phyloP scores from a whole-genome alignment of 2,888 invertebrate genomes.

The Caenorhabditis zanzibari region DNA sequence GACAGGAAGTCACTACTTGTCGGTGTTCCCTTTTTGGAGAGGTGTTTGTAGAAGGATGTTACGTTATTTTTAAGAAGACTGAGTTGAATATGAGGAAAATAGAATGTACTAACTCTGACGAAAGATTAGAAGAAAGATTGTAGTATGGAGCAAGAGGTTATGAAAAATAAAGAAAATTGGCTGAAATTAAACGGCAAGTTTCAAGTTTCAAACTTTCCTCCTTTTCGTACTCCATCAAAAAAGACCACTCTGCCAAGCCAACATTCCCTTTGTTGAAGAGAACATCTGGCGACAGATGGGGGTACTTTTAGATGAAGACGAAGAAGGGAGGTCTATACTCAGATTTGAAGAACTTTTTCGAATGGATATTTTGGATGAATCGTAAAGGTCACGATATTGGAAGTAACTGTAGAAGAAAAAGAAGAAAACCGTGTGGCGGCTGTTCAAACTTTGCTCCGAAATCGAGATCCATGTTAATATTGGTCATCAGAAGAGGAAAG shows the following conservation, averaged over 20 bases:
- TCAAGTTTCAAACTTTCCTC: neutral
- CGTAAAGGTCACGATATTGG: constrained; percentile 50
- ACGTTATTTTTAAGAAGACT: too few species aligned
- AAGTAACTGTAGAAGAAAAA: neutral
- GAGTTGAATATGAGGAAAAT: too few species aligned
- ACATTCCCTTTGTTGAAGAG: constrained; percentile 14
- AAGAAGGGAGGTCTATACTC: neutral
- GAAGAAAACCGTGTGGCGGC: constrained; percentile 29
- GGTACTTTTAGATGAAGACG: neutral
- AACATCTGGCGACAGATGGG: constrained; percentile 63
- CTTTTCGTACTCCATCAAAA: neutral
- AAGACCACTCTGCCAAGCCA: neutral
- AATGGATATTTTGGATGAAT: neutral
- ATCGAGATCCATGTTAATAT: constrained; percentile 10
- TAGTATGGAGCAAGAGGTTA: neutral
- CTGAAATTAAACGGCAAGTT: neutral
- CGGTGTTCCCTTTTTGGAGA: constrained; percentile 29
- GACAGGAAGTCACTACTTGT: constrained; percentile 28
- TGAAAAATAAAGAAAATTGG: too few species aligned
- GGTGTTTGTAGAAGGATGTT: neutral
- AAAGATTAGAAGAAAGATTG: neutral
- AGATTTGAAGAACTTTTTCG: neutral
- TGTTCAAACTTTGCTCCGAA: constrained; percentile 47
- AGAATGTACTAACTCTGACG: too few species aligned
- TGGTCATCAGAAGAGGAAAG: constrained; percentile 24